phyloP scores from a whole-genome alignment of 2,888 invertebrate species.

The Megaustenia siamemsis region DNA sequence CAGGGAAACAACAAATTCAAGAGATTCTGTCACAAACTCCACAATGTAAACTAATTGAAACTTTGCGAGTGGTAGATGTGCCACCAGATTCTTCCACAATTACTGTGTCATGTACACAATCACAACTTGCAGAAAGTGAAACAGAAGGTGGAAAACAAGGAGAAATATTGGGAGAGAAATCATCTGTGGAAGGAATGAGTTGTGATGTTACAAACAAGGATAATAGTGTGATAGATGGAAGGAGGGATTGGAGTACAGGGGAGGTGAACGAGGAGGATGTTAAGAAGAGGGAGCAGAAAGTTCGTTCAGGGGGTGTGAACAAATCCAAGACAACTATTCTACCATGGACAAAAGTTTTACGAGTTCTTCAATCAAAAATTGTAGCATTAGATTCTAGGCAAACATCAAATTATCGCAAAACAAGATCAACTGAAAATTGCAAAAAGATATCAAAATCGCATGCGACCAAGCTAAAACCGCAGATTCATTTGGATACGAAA shows the following conservation, averaged over 20 bases:
- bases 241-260: background rate
- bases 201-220: background rate
- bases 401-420: background rate
- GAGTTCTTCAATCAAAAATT: background rate
- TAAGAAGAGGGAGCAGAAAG: background rate
- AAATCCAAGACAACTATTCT: background rate
- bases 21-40: background rate
- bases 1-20: background rate
- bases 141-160: background rate
- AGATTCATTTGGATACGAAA: slow-evolving; percentile 1
- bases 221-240: background rate
- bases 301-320: background rate
- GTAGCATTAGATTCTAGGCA: background rate
- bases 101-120: background rate
- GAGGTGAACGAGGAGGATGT: background rate
- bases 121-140: no score
- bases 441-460: background rate
- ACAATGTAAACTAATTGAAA: background rate
- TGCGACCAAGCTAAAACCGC: background rate
- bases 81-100: background rate
- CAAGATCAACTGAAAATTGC: background rate
- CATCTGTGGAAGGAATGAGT: background rate
- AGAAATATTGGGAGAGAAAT: background rate
- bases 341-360: background rate
- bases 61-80: background rate